These are phyloP conservation scores for Paguma larvata DNA, from an alignment of 2,797 vertebrate species.

Conservation along the genomic window DNA sequence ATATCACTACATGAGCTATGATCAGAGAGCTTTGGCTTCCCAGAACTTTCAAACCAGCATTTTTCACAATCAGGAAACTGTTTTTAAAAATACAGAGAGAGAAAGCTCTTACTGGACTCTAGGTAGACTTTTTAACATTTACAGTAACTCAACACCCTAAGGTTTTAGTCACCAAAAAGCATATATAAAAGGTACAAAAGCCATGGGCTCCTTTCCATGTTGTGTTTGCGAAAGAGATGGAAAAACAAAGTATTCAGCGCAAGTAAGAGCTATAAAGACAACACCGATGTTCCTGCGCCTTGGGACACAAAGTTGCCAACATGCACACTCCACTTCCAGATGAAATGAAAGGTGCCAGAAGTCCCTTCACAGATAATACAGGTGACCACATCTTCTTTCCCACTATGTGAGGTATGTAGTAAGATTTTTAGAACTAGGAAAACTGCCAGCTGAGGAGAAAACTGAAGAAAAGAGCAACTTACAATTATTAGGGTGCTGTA, in stretches of 20 bases:
- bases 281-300: neutral
- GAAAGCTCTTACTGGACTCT: slow-evolving; percentile 62
- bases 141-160: slow-evolving; percentile 63
- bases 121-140: slow-evolving; percentile 70
- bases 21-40: slow-evolving; percentile 20
- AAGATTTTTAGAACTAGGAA: slow-evolving; percentile 24
- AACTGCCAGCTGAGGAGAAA: slow-evolving; percentile 35
- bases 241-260: neutral
- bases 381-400: neutral
- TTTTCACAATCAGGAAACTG: slow-evolving; percentile 26
- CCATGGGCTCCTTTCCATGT: neutral
- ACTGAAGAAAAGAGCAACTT: slow-evolving; percentile 69
- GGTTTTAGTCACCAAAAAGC: slow-evolving; percentile 78
- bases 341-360: slow-evolving; percentile 26
- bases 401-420: neutral
- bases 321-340: neutral
- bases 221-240: slow-evolving; percentile 56
- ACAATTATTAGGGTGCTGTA: slow-evolving; percentile 24
- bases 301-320: neutral
- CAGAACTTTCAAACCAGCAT: slow-evolving; percentile 19
- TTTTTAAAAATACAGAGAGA: neutral
- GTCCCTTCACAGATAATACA: neutral
- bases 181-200: slow-evolving; percentile 72
- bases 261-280: slow-evolving; percentile 33
- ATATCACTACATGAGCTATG: neutral